phyloP scores from a whole-genome alignment of 2,113 vertebrate species.

The Platichthys stellatus region DNA sequence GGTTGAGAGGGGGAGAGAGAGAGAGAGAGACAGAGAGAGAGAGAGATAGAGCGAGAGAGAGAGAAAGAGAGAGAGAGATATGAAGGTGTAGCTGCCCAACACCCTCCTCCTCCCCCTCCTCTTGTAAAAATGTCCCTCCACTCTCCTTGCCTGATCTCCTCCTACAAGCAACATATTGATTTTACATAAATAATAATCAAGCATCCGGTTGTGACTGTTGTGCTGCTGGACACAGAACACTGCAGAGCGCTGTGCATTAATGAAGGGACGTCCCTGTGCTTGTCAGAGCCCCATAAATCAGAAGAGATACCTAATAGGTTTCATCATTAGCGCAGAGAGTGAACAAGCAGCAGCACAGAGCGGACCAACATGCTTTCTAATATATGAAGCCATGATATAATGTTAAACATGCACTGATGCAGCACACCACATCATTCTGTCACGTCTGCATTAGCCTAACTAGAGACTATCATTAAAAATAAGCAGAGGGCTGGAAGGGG shows the following conservation, averaged over 20 bases:
- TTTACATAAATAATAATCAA: conserved; percentile 76
- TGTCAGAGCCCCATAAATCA: conserved; percentile 49
- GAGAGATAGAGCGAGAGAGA: conserved; percentile 6
- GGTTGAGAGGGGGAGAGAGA: conserved; percentile 8
- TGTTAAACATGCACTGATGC: conserved; percentile 27
- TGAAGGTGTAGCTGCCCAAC: conserved; percentile 7
- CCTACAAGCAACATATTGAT: conserved; percentile 68
- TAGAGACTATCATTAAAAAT: conserved; percentile 38
- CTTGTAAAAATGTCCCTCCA: not conserved
- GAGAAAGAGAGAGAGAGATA: conserved; percentile 9
- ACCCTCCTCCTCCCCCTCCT: not conserved
- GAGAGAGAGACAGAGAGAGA: conserved; percentile 2
- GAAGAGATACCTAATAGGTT: conserved; percentile 34
- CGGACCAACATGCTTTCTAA: not conserved
- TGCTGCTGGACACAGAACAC: conserved; percentile 61
- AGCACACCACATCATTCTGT: not conserved
- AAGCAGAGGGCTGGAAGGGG: conserved; percentile 30
- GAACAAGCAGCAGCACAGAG: conserved; percentile 35
- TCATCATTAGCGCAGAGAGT: conserved; percentile 25
- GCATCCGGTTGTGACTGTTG: conserved; percentile 60
- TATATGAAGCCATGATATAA: not conserved
- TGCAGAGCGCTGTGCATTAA: conserved; percentile 36
- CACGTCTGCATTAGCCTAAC: conserved; percentile 8
- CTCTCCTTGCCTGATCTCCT: conserved; percentile 18
- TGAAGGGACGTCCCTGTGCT: conserved; percentile 46